phyloP scores from a whole-genome alignment of 2,797 vertebrate genomes.

The Peromyscus eremicus region DNA sequence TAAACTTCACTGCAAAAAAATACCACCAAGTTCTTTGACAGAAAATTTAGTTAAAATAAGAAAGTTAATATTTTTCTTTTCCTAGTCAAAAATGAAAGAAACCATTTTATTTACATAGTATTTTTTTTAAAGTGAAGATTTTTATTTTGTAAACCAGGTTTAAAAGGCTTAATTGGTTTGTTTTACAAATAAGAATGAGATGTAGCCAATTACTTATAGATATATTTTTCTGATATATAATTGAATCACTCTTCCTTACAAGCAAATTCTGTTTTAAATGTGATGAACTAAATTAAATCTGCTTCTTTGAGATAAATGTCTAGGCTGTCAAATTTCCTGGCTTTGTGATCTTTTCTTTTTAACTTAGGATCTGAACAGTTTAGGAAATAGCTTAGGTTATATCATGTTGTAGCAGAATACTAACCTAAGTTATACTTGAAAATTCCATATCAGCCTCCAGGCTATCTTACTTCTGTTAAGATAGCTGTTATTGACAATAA shows the following conservation, averaged over 20 bases:
- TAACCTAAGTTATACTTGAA: not conserved
- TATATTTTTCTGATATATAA: not conserved
- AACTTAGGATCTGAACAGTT: not conserved
- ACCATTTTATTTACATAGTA: not conserved
- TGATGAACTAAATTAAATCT: not conserved
- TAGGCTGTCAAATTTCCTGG: not conserved
- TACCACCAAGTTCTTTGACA: not conserved
- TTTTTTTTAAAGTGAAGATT: not conserved
- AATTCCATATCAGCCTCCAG: not conserved
- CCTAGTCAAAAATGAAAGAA: not conserved
- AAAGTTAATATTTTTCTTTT: not conserved
- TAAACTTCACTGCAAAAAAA: not conserved
- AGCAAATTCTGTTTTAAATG: not conserved
- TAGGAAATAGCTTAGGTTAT: not conserved
- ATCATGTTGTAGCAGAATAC: not conserved
- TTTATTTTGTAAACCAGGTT: not conserved
- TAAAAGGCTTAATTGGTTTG: not conserved
- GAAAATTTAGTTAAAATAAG: not conserved
- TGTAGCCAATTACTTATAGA: not conserved
- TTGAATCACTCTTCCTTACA: not conserved
- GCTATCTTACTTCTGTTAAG: not conserved
- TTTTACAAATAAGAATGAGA: not conserved
- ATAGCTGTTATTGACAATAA: not conserved
- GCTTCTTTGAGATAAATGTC: not conserved
- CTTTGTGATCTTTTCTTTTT: not conserved